A percentile compares a stretch with the other conserved stretches of the same genome.
These are phyloP conservation scores for Eulacestoma nigropectus DNA, from an alignment of 2,113 vertebrate species.

Conservation along the genomic window DNA sequence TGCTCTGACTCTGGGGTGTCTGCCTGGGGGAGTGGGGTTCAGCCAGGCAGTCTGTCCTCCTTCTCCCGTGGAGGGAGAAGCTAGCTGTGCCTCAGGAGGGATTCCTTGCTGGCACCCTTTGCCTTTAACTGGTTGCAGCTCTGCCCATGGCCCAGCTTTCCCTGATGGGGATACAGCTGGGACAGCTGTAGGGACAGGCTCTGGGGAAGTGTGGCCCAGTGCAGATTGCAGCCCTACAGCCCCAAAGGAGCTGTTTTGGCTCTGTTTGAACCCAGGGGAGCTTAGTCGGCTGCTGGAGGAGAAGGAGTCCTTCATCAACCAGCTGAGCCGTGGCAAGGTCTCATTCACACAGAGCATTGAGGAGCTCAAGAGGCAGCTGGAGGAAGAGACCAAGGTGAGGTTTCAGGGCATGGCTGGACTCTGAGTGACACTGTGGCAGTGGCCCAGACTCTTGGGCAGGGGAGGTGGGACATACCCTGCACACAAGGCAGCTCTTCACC, in stretches of 20 bases:
- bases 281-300: conserved; percentile 86
- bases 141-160: background rate
- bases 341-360: conserved; percentile 84
- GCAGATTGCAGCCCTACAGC: background rate
- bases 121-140: background rate
- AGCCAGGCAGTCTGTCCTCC: background rate
- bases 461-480: background rate
- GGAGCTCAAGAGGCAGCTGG: conserved; percentile 89
- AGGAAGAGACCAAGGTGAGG: conserved; percentile 89
- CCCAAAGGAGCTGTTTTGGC: background rate
- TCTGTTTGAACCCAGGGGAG: conserved; percentile 74
- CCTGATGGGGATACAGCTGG: background rate
- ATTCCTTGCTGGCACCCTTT: background rate
- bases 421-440: background rate
- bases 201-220: background rate
- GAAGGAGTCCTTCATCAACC: conserved; percentile 84
- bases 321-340: conserved; percentile 85
- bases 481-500: background rate
- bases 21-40: fast-evolving
- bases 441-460: background rate
- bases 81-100: background rate
- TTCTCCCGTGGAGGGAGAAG: background rate
- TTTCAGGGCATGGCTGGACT: background rate
- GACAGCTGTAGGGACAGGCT: background rate
- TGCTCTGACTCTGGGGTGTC: background rate